Evolutionary conservation across 2,888 invertebrate species (phyloP).

Genomic region (Andrena hattorfiana): DNA sequence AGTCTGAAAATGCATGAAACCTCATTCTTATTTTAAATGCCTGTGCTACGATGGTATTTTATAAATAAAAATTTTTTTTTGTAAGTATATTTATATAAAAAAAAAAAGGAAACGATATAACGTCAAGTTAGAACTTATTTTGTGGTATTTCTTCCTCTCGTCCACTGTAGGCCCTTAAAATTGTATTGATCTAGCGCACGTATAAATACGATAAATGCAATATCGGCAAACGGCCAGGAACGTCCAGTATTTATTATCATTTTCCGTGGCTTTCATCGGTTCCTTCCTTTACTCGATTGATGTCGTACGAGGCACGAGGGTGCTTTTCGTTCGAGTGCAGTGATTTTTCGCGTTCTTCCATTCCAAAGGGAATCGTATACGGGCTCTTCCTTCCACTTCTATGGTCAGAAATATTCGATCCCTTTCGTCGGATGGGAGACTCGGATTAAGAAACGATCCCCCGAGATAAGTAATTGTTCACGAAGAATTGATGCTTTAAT

Average conservation of each 20-base stretch:
- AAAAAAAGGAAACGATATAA: background rate
- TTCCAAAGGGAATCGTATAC: constrained; percentile 29
- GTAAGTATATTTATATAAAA: no score
- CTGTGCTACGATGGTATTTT: background rate
- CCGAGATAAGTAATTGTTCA: background rate
- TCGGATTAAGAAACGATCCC: background rate
- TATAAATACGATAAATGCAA: constrained; percentile 27
- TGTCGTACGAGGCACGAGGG: constrained; percentile 32
- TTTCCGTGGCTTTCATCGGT: constrained; percentile 38
- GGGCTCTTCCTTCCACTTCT: constrained; percentile 5
- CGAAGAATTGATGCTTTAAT: background rate
- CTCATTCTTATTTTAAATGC: background rate
- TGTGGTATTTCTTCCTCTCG: background rate
- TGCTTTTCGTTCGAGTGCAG: constrained; percentile 31
- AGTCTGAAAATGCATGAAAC: background rate
- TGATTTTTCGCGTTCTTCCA: constrained; percentile 38
- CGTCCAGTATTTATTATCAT: constrained; percentile 44
- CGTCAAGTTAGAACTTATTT: background rate
- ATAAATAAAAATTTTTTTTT: background rate
- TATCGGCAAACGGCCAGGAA: constrained; percentile 20
- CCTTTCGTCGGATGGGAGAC: background rate
- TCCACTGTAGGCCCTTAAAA: background rate
- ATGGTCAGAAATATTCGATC: constrained; percentile 27
- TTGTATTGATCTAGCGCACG: background rate
- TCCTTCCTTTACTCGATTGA: constrained; percentile 16